These are phyloP conservation scores for Hydroisotoma schaefferi DNA, from an alignment of 2,888 invertebrate species.

Conservation along the genomic window DNA sequence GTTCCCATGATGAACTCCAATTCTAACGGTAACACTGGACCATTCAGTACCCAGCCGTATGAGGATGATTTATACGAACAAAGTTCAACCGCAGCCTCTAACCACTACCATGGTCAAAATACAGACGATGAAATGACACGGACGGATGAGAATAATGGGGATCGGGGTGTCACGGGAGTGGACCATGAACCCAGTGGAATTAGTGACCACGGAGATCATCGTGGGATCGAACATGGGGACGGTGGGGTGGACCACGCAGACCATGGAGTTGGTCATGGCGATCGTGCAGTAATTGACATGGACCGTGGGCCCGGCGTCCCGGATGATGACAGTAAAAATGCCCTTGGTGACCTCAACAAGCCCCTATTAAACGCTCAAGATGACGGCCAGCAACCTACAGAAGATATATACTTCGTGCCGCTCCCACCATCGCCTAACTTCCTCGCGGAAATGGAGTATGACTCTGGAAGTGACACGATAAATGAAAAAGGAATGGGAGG, in stretches of 20 bases:
- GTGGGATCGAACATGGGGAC: not conserved
- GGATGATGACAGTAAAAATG: not conserved
- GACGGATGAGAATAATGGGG: no score
- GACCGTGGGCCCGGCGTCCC: not conserved
- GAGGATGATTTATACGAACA: not conserved
- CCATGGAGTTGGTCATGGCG: not conserved
- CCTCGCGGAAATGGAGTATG: constrained; percentile 1
- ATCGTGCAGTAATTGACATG: no score
- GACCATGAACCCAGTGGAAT: no score
- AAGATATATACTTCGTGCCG: constrained; percentile 4
- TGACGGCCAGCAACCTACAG: not conserved
- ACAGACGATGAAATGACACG: no score
- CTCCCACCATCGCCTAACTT: not conserved
- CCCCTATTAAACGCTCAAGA: not conserved
- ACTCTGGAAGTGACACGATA: not conserved
- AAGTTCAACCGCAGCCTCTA: no score
- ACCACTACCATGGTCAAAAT: no score
- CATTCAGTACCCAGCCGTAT: not conserved
- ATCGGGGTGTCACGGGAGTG: no score
- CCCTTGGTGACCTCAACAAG: not conserved
- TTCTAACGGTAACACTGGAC: no score
- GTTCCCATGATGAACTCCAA: no score
- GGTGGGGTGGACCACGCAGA: not conserved
- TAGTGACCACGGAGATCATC: no score
- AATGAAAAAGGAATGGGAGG: constrained; percentile 1